Conservation (phyloP, 2,113 vertebrate species). For the Strix aluco region DNA sequence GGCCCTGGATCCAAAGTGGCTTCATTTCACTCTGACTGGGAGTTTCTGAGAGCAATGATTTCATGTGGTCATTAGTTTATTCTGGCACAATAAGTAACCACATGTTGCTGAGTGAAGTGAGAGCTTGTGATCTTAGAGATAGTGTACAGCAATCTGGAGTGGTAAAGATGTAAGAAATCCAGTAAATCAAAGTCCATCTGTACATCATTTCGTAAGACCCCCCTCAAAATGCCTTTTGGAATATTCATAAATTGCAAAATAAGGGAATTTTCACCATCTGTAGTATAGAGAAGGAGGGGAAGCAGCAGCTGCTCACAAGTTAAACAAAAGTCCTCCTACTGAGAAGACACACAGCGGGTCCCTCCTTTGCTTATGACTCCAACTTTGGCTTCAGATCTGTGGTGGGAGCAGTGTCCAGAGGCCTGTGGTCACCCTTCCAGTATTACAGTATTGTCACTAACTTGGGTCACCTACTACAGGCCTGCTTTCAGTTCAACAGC, state of each 20-base stretch:
- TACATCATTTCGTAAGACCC: not conserved
- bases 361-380: not conserved
- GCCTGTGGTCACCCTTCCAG: not conserved
- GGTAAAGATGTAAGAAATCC: not conserved
- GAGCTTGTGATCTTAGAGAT: not conserved
- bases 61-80: slow-evolving; percentile 22
- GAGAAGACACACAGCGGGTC: not conserved
- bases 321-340: not conserved
- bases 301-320: not conserved
- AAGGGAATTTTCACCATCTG: not conserved
- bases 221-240: not conserved
- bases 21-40: not conserved
- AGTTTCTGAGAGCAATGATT: slow-evolving; percentile 11
- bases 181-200: not conserved
- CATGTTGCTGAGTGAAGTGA: not conserved
- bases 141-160: not conserved
- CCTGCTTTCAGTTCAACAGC: not conserved
- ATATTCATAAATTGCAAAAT: slow-evolving; percentile 21
- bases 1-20: not conserved
- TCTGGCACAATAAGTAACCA: not conserved
- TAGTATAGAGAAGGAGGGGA: not conserved
- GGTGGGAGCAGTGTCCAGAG: not conserved
- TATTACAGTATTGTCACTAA: not conserved
- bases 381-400: not conserved
- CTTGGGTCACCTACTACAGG: not conserved